Evolutionary conservation across 2,113 vertebrate species (phyloP).

Genomic region (Apistogramma diplotaenia): DNA sequence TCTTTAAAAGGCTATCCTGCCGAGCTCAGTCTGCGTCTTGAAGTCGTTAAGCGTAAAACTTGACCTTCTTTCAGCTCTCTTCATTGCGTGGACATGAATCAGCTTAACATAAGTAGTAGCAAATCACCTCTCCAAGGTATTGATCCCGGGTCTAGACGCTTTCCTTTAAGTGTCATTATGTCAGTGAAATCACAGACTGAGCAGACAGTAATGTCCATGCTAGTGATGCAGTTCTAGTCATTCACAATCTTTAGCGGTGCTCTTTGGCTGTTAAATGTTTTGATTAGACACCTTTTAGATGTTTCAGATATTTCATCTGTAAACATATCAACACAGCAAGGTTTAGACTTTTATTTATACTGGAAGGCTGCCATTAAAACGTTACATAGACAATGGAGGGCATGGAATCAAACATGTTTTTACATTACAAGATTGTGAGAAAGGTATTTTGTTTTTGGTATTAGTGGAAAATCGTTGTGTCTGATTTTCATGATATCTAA

Average conservation of each 20-base stretch:
- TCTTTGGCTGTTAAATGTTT: constrained; percentile 1
- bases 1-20: constrained; percentile 11
- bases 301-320: background rate
- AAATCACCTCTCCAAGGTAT: constrained; percentile 15
- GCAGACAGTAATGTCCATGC: constrained; percentile 24
- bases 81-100: constrained; percentile 39
- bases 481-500: constrained; percentile 40
- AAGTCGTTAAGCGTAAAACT: constrained; percentile 5
- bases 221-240: constrained; percentile 21
- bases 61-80: constrained; percentile 26
- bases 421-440: background rate
- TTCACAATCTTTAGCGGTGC: constrained; percentile 30
- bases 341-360: background rate
- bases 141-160: constrained; percentile 29
- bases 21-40: background rate
- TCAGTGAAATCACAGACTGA: constrained; percentile 31
- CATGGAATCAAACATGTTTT: background rate
- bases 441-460: constrained; percentile 7
- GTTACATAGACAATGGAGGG: background rate
- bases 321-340: background rate
- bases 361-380: background rate
- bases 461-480: background rate
- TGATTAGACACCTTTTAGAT: constrained; percentile 20
- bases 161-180: constrained; percentile 37
- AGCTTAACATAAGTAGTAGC: constrained; percentile 40